Evolutionary conservation across 2,888 invertebrate genomes (phyloP).

Genomic region (Dyspetes luteomarginatus): DNA sequence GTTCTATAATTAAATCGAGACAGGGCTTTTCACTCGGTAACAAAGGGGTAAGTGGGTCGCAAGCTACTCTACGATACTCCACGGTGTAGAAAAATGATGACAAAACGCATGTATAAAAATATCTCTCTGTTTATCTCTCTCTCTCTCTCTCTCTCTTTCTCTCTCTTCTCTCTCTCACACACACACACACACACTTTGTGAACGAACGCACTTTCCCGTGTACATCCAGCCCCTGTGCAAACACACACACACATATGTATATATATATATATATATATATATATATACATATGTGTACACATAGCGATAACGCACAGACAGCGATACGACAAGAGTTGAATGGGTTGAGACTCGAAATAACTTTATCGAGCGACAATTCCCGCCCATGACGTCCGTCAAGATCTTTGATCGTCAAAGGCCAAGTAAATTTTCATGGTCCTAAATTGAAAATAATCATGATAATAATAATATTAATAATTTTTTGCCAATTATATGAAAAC

Average conservation of each 20-base stretch:
- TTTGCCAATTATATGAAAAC: no score
- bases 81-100: conserved; percentile 7
- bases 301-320: background rate
- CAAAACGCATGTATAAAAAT: conserved; percentile 7
- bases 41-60: conserved; percentile 34
- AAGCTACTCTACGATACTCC: conserved; percentile 22
- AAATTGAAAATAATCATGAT: no score
- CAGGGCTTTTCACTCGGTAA: background rate
- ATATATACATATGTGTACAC: no score
- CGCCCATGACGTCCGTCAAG: background rate
- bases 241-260: background rate
- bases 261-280: no score
- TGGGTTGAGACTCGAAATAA: conserved; percentile 50
- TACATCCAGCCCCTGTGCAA: background rate
- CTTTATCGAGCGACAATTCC: conserved; percentile 24
- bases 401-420: background rate
- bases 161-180: background rate
- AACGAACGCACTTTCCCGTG: background rate
- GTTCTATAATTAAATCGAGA: conserved; percentile 17
- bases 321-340: conserved; percentile 18
- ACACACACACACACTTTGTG: background rate
- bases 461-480: no score
- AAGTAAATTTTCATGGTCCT: background rate
- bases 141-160: background rate
- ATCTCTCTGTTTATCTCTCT: background rate